Evolutionary conservation across 2,113 vertebrate species (phyloP).

Genomic region (Zapus hudsonius): DNA sequence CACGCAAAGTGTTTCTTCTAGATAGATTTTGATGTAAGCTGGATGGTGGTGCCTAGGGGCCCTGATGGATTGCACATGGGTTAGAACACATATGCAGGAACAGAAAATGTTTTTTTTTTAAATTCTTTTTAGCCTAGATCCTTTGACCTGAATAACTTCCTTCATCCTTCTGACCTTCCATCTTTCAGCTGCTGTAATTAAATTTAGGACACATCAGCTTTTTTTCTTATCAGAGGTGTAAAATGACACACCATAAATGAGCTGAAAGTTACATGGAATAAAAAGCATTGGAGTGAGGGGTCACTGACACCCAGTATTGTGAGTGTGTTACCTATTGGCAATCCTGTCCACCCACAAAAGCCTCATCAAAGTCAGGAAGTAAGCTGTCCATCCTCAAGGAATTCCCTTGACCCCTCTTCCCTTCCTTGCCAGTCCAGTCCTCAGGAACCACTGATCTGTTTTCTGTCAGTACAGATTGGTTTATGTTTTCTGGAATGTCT

Average conservation of each 20-base stretch:
- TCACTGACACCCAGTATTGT: background rate
- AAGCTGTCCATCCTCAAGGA: fast-evolving
- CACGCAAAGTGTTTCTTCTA: background rate
- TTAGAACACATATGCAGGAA: background rate
- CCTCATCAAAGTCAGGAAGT: background rate
- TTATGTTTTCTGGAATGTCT: background rate
- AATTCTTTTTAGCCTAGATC: background rate
- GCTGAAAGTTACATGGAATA: background rate
- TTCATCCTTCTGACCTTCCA: background rate
- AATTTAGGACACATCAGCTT: background rate
- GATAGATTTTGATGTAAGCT: too few species aligned
- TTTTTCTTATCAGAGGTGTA: background rate
- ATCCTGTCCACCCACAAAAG: background rate
- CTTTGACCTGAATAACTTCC: background rate
- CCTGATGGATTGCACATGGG: background rate
- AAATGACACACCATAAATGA: background rate
- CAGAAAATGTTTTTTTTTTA: background rate
- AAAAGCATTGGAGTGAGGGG: background rate
- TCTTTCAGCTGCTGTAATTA: background rate
- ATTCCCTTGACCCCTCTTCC: background rate
- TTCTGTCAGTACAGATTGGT: background rate
- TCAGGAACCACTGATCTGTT: background rate
- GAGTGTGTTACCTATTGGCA: background rate
- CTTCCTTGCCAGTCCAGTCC: background rate
- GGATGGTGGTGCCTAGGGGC: background rate